A percentile compares a stretch with the other conserved stretches of the same genome.
phyloP scores from a whole-genome alignment of 35 echinoderm and acorn worm species.

The Lytechinus pictus region DNA sequence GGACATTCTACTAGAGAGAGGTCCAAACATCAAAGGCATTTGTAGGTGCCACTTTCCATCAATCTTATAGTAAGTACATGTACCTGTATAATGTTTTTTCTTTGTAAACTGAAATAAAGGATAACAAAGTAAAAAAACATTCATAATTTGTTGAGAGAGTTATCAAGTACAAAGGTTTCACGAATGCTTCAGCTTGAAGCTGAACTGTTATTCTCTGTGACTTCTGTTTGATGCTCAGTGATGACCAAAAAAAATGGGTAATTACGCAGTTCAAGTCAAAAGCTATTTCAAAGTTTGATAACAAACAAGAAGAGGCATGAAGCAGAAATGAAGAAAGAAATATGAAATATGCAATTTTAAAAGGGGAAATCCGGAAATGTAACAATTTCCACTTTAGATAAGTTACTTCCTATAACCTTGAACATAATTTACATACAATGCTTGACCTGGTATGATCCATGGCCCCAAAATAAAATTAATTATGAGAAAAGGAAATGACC shows the following conservation, averaged over 20 bases:
- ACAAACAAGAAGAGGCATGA: neutral
- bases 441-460: neutral
- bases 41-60: no score
- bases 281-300: neutral
- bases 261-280: neutral
- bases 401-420: neutral
- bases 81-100: no score
- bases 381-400: neutral
- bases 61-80: no score
- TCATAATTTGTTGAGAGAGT: neutral
- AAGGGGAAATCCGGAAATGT: neutral
- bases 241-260: no score
- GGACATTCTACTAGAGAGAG: neutral
- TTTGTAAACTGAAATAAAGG: no score
- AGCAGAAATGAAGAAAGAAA: neutral
- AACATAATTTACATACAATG: neutral
- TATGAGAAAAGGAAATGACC: neutral
- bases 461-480: neutral
- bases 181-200: no score
- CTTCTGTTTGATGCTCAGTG: no score
- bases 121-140: neutral
- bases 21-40: no score
- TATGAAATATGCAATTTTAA: neutral
- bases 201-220: no score
- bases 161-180: neutral